Evolutionary conservation across 2,797 vertebrate genomes (phyloP), one percentile per base, ranked within the genome.

Genomic region (Rhincodon typus): DNA sequence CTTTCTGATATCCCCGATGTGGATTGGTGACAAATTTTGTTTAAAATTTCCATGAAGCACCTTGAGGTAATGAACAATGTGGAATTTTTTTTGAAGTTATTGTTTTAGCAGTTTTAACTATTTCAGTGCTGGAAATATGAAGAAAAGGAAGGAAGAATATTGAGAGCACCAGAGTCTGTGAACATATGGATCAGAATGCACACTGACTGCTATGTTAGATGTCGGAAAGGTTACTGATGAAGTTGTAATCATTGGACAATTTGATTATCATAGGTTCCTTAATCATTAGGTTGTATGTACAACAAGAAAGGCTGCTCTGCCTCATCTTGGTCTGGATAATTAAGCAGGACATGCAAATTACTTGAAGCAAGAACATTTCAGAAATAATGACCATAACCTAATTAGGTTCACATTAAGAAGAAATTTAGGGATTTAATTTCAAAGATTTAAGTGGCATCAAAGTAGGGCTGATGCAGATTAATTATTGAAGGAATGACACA

Each of bases 331-430:
- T 69, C 62, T 69, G 90, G 38, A 69, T 93, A 67, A 93, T 93
- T 19, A 69, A 69, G n/a, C 90, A 93, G 90, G 3, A 69, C 62
- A 69, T 93, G 90, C 69, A 93, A 42, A 69, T 93, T 69, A 93
- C 12, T 42, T 38, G 66, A 69, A 93, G 90, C 90, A 93, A 93
- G 66, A 69, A 69, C 90, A 42, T 67, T 42, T 69, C n/a, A 42
- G 90, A 38, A 69, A 93, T 93, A 93, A 93, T 69, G 66, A 38
- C 62, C 90, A 93, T 42, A 25, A 69, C n/a, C 90, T 93, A 69
- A 93, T 93, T 69, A 93, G 90, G 90, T 93, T n/a, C n/a, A n/a
- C n/a, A n/a, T n/a, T n/a, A n/a, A n/a, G n/a, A n/a, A n/a, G n/a
- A n/a, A n/a, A n/a, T n/a, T n/a, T n/a, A n/a, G n/a, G n/a, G n/a